These are phyloP conservation scores for Mallateleia sp. DNA, from an alignment of 2,888 invertebrate genomes.

Conservation along the genomic window DNA sequence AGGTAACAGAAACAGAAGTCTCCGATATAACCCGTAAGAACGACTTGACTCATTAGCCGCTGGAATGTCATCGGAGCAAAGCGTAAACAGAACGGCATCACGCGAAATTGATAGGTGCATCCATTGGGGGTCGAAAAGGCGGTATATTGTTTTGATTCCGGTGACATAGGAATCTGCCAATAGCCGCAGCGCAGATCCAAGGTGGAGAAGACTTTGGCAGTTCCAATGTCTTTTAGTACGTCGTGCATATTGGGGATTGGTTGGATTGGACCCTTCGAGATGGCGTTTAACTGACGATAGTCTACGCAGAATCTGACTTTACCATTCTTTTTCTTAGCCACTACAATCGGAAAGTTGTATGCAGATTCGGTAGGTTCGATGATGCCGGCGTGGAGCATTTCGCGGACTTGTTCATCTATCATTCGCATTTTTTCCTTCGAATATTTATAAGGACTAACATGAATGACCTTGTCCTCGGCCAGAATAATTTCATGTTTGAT, in stretches of 20 bases:
- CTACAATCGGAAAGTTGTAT: slow-evolving; percentile 66
- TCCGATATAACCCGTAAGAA: too few relatives aligned
- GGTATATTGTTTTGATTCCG: slow-evolving; percentile 7
- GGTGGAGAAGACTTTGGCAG: slow-evolving; percentile 79
- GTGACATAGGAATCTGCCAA: slow-evolving; percentile 83
- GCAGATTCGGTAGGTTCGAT: slow-evolving; percentile 3
- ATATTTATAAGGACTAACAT: too few relatives aligned
- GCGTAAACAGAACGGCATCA: slow-evolving; percentile 83
- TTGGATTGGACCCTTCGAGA: slow-evolving; percentile 69
- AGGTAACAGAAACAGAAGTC: too few relatives aligned
- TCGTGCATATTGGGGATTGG: slow-evolving; percentile 79
- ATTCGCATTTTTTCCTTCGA: too few relatives aligned
- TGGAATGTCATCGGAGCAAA: too few relatives aligned
- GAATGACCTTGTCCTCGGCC: too few relatives aligned
- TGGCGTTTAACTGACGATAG: slow-evolving; percentile 76
- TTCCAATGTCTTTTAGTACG: slow-evolving; percentile 78
- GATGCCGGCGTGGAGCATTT: slow-evolving; percentile 5
- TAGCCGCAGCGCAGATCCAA: slow-evolving; percentile 77
- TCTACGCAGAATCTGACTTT: slow-evolving; percentile 64
- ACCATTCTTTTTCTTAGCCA: slow-evolving; percentile 65
- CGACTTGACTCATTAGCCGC: too few relatives aligned
- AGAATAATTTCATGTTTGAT: too few relatives aligned
- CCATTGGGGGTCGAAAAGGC: slow-evolving; percentile 49
- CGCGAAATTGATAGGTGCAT: slow-evolving; percentile 82
- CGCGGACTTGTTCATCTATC: neutral